Evolutionary conservation across 2,888 invertebrate species (phyloP).

Genomic region (Teinopalpus imperialis): DNA sequence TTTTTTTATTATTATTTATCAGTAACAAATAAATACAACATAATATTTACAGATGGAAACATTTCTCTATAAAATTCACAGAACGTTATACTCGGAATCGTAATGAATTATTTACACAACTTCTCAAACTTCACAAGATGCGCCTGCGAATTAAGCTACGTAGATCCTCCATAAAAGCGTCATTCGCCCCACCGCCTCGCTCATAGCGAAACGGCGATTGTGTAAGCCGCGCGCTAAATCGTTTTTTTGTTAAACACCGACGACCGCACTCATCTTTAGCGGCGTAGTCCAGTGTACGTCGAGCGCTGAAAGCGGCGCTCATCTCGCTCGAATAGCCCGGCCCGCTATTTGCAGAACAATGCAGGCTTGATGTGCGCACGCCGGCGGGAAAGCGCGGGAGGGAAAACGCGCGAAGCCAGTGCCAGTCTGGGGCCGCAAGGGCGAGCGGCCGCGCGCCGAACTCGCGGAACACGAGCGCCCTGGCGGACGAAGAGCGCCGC

Average conservation of each 20-base stretch:
- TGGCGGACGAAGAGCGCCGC: slow-evolving; percentile 75
- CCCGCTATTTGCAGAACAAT: slow-evolving; percentile 77
- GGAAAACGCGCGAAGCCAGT: slow-evolving; percentile 72
- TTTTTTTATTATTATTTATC: no score
- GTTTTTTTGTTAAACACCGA: slow-evolving; percentile 44
- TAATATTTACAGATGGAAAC: no score
- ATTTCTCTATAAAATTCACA: no score
- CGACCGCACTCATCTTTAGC: slow-evolving; percentile 43
- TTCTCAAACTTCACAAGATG: background rate
- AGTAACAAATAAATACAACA: no score
- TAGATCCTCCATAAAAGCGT: slow-evolving; percentile 1
- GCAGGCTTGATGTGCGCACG: slow-evolving; percentile 79
- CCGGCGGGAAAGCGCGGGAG: slow-evolving; percentile 54
- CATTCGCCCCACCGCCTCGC: slow-evolving; percentile 14
- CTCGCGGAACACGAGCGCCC: slow-evolving; percentile 66
- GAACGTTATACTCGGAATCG: no score
- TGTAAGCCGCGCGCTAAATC: slow-evolving; percentile 45
- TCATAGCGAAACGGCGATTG: slow-evolving; percentile 36
- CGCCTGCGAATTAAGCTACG: slow-evolving; percentile 5
- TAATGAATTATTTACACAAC: no score
- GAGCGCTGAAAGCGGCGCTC: slow-evolving; percentile 46
- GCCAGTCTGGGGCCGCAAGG: slow-evolving; percentile 74
- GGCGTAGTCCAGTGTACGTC: slow-evolving; percentile 53
- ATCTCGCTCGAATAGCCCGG: slow-evolving; percentile 59
- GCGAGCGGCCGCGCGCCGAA: slow-evolving; percentile 75